A percentile compares a stretch with the other conserved stretches of the same genome.
phyloP scores from a whole-genome alignment of 2,113 vertebrate genomes.

The Mixornis gularis region DNA sequence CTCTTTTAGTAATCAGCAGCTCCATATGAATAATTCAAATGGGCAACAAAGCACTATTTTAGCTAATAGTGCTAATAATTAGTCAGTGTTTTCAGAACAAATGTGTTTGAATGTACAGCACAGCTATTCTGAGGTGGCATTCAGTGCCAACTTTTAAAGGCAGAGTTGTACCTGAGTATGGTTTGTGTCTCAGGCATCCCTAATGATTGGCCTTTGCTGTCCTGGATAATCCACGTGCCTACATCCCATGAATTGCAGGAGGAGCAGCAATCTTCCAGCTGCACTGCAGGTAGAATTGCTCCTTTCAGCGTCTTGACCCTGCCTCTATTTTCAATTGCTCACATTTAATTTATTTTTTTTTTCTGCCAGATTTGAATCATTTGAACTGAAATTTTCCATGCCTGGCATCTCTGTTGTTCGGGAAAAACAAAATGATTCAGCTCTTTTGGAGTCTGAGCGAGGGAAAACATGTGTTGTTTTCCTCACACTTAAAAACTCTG shows the following conservation, averaged over 20 bases:
- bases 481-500: background rate
- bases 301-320: background rate
- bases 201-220: background rate
- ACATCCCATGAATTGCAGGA: background rate
- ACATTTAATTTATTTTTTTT: background rate
- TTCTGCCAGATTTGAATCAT: background rate
- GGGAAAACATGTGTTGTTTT: constrained; percentile 50
- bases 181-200: background rate
- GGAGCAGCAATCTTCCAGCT: background rate
- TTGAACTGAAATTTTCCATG: background rate
- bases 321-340: background rate
- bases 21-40: background rate
- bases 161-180: background rate
- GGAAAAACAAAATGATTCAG: constrained; percentile 35
- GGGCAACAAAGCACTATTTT: background rate
- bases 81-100: background rate
- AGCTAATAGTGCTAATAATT: background rate
- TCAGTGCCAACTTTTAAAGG: background rate
- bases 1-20: background rate
- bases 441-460: background rate
- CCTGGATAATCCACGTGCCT: background rate
- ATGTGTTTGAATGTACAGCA: background rate
- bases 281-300: background rate
- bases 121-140: background rate
- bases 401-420: background rate